Base-by-base conservation (phyloP, 2,888 invertebrate genomes). In the Apodemia duryi region DNA sequence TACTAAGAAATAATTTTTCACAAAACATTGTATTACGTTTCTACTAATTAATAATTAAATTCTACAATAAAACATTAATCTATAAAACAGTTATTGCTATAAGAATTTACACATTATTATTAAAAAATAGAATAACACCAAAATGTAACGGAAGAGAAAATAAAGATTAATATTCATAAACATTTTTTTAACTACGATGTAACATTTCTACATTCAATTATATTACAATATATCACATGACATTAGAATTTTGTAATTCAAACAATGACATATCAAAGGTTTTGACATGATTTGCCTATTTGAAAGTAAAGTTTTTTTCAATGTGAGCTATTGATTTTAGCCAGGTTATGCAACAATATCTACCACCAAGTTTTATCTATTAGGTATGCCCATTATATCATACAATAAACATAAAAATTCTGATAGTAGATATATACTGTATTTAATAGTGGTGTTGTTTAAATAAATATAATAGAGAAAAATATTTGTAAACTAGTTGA, bases 211-310 rank as follows among this genome's bases (percentile, higher is more conserved):
- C 77, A 75, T 82, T 73, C 70, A 81, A 65, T 83, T 85, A 84
- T 70, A 75, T 78, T 80, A 77, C 71, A 81, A 80, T 84, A 84
- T 91, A 91, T 91, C 91, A 91, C 89, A 90, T 86, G 84, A 86
- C 73, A 82, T 91, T 90, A 90, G 89, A 90, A 89, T 90, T 72
- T 88, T 86, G 88, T 88, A 85, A 79, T 77, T 75, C 65, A 72
- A 68, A 70, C 67, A 64, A 66, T 67, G 66, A 64, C 67, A 70
- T 65, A 46, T 46, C 71, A 68, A 68, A 70, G 67, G 71, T 69
- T 61, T 46, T 13, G 46, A 46, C 13, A 46, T 46, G 13, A 46
- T 46, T 46, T 46, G 13, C 11, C 46, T 13, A 5, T 46, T 46
- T 13, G 6, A n/a, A 13, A 46, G 46, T n/a, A 5, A 11, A 43